Evolutionary conservation across 2,888 invertebrate genomes (phyloP).

Genomic region (Steinernema carpocapsae): DNA sequence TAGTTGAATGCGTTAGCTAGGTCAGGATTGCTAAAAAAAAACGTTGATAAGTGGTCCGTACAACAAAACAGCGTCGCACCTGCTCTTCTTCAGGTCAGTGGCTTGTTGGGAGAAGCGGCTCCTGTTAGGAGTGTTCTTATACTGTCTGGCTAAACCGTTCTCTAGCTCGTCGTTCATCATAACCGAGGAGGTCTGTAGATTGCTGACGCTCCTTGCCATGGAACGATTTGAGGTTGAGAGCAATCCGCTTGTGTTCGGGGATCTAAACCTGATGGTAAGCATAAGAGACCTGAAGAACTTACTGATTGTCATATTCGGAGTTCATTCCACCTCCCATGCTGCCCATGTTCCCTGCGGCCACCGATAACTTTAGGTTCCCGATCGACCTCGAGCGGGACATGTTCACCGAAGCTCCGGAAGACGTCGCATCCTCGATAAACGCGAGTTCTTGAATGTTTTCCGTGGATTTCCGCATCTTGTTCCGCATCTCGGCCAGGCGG

Average conservation of each 20-base stretch:
- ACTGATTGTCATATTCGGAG: slow-evolving; percentile 36
- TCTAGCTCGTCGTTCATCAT: slow-evolving; percentile 24
- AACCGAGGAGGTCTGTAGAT: slow-evolving; percentile 44
- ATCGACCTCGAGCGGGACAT: slow-evolving; percentile 48
- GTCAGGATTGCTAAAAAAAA: slow-evolving; percentile 47
- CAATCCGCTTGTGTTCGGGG: not conserved
- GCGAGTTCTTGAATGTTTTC: slow-evolving; percentile 38
- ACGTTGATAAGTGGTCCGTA: too few relatives aligned
- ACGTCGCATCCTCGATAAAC: not conserved
- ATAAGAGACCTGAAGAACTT: not conserved
- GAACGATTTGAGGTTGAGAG: slow-evolving; percentile 44
- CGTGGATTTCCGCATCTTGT: slow-evolving; percentile 36
- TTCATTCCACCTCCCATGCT: slow-evolving; percentile 34
- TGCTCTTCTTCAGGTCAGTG: slow-evolving; percentile 38
- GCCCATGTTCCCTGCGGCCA: slow-evolving; percentile 1
- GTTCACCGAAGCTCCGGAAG: slow-evolving; percentile 26
- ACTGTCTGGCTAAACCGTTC: slow-evolving; percentile 35
- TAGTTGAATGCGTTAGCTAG: slow-evolving; percentile 44
- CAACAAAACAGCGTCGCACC: not conserved
- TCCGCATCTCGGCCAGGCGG: slow-evolving; percentile 32
- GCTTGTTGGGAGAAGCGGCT: slow-evolving; percentile 29
- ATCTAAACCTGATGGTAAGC: slow-evolving; percentile 3
- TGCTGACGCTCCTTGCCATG: slow-evolving; percentile 49
- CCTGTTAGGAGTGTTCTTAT: slow-evolving; percentile 33
- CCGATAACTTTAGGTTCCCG: slow-evolving; percentile 47